Conservation (phyloP, 2,113 vertebrate species). For the Tragelaphus buxtoni region DNA sequence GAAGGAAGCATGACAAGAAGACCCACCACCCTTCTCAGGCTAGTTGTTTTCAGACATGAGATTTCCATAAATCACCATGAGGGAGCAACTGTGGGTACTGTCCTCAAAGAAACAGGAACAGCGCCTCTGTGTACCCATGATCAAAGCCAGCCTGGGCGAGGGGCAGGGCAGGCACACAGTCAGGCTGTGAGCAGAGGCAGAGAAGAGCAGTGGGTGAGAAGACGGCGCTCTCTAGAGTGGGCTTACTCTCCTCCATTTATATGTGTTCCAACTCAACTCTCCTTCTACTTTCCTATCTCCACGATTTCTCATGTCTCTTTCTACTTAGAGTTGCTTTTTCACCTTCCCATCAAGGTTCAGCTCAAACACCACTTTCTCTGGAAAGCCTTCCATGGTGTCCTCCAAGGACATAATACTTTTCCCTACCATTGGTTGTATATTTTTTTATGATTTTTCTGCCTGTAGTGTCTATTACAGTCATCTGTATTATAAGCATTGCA, state of each 20-base stretch:
- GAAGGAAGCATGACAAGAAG: neutral
- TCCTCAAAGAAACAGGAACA: neutral
- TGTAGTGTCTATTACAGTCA: neutral
- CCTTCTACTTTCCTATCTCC: neutral
- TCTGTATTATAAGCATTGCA: neutral
- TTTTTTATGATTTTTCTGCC: neutral
- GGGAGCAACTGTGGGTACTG: neutral
- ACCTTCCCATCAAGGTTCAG: neutral
- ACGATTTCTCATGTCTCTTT: neutral
- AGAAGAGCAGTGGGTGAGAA: neutral
- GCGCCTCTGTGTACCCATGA: neutral
- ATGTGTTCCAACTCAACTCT: neutral
- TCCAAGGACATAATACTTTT: neutral
- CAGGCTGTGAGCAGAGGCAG: neutral
- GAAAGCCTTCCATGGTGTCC: neutral
- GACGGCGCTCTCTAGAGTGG: neutral
- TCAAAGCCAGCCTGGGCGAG: neutral
- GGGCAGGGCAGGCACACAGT: fast-evolving
- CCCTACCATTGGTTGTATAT: neutral
- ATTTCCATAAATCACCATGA: neutral
- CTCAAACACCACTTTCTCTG: neutral
- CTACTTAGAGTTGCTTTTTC: neutral
- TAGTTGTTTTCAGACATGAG: neutral
- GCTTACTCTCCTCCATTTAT: neutral
- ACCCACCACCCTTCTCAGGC: neutral